Evolutionary conservation across 2,113 vertebrate genomes (phyloP).

Genomic region (Columba livia): DNA sequence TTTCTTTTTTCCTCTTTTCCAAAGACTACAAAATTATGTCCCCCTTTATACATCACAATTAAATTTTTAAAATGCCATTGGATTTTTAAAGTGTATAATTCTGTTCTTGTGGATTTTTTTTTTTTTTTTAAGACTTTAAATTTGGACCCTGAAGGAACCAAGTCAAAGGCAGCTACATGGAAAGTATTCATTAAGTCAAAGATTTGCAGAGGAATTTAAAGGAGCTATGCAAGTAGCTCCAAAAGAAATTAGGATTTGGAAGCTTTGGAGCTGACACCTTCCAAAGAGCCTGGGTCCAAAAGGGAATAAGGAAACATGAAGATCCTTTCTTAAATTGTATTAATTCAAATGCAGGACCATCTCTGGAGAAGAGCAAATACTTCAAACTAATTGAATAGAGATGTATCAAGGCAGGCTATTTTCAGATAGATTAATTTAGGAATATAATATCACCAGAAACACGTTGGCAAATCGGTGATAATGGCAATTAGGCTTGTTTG

Average conservation of each 20-base stretch:
- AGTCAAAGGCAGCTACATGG: not conserved
- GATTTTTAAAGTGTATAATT: not conserved
- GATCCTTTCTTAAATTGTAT: not conserved
- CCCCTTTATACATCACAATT: not conserved
- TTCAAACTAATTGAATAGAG: not conserved
- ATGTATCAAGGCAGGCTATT: not conserved
- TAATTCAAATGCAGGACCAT: not conserved
- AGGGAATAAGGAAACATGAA: not conserved
- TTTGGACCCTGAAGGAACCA: not conserved
- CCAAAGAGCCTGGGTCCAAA: not conserved
- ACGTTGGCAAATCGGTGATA: not conserved
- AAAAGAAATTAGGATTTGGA: not conserved
- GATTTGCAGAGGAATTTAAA: not conserved
- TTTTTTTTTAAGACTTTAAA: not conserved
- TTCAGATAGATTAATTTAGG: not conserved
- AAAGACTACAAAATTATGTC: not conserved
- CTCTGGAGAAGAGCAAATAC: not conserved
- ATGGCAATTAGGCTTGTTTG: not conserved
- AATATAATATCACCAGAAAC: not conserved
- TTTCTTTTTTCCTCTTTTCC: not conserved
- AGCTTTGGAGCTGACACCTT: not conserved
- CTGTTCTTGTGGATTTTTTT: not conserved
- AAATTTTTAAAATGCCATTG: not conserved
- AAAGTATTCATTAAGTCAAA: not conserved
- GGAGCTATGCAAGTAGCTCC: not conserved